phyloP scores from a whole-genome alignment of 2,797 vertebrate species.

The Phrynocephalus vlangalii region DNA sequence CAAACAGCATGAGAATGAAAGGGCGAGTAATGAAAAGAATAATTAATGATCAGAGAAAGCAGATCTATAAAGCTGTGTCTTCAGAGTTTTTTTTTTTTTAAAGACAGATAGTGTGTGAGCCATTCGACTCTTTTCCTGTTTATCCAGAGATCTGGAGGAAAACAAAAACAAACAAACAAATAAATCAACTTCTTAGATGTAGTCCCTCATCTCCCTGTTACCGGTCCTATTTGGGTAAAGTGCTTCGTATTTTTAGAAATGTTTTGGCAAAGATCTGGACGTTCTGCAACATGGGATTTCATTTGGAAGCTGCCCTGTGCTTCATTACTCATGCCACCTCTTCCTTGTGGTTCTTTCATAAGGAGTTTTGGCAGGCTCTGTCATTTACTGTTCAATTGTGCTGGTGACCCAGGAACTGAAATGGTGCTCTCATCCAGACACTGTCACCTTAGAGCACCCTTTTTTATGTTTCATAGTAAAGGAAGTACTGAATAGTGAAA shows the following conservation, averaged over 20 bases:
- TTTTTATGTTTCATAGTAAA: conserved; percentile 43
- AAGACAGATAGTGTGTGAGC: no score
- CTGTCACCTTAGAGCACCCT: conserved; percentile 30
- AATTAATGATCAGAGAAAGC: no score
- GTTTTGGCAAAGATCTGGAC: conserved; percentile 5
- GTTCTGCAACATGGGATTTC: not conserved
- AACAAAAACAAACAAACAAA: not conserved
- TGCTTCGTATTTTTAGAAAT: not conserved
- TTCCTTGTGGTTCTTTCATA: conserved; percentile 27
- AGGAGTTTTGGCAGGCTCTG: conserved; percentile 35
- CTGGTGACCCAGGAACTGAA: not conserved
- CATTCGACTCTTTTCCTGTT: not conserved
- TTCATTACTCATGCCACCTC: conserved; percentile 39
- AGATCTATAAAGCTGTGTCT: no score
- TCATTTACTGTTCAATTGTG: conserved; percentile 36
- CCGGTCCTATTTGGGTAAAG: not conserved
- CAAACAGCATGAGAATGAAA: no score
- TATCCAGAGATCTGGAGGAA: not conserved
- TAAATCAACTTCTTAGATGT: conserved; percentile 13
- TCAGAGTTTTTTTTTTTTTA: no score
- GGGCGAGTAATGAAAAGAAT: no score
- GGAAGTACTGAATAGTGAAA: conserved; percentile 56
- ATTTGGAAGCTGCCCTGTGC: conserved; percentile 35
- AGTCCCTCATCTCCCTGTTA: no score
- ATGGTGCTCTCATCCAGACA: conserved; percentile 34